Percentiles rank a stretch among this genome's conserved stretches.
Evolutionary conservation across 1,140 invertebrate species (phyloP).

Genomic region (Drosophila insularis): DNA sequence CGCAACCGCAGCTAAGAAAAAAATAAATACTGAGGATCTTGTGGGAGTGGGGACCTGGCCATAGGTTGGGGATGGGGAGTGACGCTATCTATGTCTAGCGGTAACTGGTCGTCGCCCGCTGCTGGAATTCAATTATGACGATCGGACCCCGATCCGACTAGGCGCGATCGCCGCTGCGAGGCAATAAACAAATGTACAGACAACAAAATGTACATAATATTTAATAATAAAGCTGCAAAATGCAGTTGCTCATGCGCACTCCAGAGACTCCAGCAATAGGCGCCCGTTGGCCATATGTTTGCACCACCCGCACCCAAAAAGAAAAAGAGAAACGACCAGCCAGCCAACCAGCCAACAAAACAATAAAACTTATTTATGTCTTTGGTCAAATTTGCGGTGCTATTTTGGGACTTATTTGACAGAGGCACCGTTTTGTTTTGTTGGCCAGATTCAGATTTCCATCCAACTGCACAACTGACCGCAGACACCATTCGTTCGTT

Average conservation of each 20-base stretch:
- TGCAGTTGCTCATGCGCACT: slow-evolving; percentile 45
- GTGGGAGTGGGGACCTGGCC: background rate
- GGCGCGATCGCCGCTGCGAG: slow-evolving; percentile 65
- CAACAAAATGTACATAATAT: slow-evolving; percentile 76
- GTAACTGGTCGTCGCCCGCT: slow-evolving; percentile 69
- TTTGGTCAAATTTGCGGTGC: slow-evolving; percentile 75
- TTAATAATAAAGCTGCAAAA: slow-evolving; percentile 74
- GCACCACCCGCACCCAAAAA: slow-evolving; percentile 55
- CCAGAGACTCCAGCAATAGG: slow-evolving; percentile 11
- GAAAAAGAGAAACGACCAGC: slow-evolving; percentile 5
- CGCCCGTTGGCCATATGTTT: slow-evolving; percentile 58
- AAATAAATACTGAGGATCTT: background rate
- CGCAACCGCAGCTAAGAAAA: slow-evolving; percentile 43
- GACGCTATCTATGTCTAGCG: slow-evolving; percentile 39
- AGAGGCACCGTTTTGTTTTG: slow-evolving; percentile 72
- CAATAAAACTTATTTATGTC: slow-evolving; percentile 82
- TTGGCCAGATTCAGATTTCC: slow-evolving; percentile 65
- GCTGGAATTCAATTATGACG: slow-evolving; percentile 81
- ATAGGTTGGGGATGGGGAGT: too few species aligned
- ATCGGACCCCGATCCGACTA: slow-evolving; percentile 8
- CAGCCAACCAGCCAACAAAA: slow-evolving; percentile 39
- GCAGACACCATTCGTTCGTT: background rate
- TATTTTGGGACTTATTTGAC: slow-evolving; percentile 80
- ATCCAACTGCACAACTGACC: too few species aligned
- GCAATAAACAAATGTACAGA: slow-evolving; percentile 78